These are phyloP conservation scores for Eubasilissa regina DNA, from an alignment of 1,140 invertebrate species.

Conservation along the genomic window DNA sequence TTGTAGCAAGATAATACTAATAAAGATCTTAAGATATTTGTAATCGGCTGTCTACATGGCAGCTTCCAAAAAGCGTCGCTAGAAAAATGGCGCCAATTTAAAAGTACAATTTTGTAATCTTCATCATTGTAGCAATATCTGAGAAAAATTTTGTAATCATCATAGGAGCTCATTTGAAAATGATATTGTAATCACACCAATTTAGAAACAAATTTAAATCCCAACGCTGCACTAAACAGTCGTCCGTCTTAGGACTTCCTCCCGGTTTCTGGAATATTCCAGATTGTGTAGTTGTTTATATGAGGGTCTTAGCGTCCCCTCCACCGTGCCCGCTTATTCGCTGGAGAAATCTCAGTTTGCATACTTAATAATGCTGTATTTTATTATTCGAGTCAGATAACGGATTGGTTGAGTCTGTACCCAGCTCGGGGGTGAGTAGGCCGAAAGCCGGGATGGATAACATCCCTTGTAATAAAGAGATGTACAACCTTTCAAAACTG, in stretches of 20 bases:
- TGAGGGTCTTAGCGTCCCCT: conserved; percentile 7
- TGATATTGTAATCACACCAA: neutral
- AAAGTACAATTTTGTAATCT: too few relatives aligned
- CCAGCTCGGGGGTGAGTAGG: conserved; percentile 20
- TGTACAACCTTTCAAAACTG: neutral
- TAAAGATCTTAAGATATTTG: too few relatives aligned
- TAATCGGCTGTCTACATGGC: too few relatives aligned
- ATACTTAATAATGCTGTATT: conserved; percentile 59
- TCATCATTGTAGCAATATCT: too few relatives aligned
- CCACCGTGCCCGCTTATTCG: conserved; percentile 38
- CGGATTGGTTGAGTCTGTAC: conserved; percentile 56
- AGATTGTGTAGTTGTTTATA: conserved; percentile 43
- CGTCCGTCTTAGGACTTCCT: conserved; percentile 6
- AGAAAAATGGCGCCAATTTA: too few relatives aligned
- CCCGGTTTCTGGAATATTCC: conserved; percentile 11
- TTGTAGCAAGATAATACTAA: too few relatives aligned
- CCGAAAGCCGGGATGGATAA: conserved; percentile 14
- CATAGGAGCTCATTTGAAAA: too few relatives aligned
- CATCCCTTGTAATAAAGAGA: neutral
- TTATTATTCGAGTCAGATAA: conserved; percentile 60
- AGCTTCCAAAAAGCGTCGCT: too few relatives aligned
- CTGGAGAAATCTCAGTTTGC: conserved; percentile 59
- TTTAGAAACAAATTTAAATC: conserved; percentile 15
- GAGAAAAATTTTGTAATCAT: too few relatives aligned
- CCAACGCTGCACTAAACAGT: neutral